These are phyloP conservation scores for Pitta sordida DNA, from an alignment of 2,113 vertebrate genomes.

Conservation along the genomic window DNA sequence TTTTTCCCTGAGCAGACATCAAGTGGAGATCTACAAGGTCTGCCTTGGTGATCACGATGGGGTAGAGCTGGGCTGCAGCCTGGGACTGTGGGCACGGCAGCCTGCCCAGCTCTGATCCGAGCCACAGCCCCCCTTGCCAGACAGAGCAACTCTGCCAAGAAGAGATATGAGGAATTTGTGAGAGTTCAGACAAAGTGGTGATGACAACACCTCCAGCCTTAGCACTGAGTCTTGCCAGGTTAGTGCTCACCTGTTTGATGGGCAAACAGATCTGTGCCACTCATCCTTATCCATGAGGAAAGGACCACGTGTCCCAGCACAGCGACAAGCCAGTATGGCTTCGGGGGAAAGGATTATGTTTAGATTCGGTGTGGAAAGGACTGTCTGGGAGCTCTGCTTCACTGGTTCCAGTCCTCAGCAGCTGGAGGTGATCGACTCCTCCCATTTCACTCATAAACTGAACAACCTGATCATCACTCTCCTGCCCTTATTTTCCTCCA, in stretches of 20 bases:
- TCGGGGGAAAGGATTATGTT: neutral
- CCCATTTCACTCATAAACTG: neutral
- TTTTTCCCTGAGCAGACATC: neutral
- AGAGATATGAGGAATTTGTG: neutral
- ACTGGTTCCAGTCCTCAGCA: neutral
- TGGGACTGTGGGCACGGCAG: fast-evolving
- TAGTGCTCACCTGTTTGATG: neutral
- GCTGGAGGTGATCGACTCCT: fast-evolving
- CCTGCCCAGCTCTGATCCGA: neutral
- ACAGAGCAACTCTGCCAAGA: neutral
- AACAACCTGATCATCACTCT: neutral
- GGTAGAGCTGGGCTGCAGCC: neutral
- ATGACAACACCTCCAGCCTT: neutral
- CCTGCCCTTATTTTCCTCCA: neutral
- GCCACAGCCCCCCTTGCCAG: neutral
- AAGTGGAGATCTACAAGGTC: neutral
- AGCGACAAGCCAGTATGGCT: neutral
- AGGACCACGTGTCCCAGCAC: fast-evolving
- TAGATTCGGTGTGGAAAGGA: neutral
- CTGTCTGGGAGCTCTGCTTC: neutral
- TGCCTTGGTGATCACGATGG: fast-evolving
- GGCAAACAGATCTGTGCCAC: neutral
- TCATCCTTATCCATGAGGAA: neutral
- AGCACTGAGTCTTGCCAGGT: neutral
- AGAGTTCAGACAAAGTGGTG: neutral